Evolutionary conservation across 2,888 invertebrate genomes (phyloP), one percentile per base, ranked within the genome.

Genomic region (Timema podura): DNA sequence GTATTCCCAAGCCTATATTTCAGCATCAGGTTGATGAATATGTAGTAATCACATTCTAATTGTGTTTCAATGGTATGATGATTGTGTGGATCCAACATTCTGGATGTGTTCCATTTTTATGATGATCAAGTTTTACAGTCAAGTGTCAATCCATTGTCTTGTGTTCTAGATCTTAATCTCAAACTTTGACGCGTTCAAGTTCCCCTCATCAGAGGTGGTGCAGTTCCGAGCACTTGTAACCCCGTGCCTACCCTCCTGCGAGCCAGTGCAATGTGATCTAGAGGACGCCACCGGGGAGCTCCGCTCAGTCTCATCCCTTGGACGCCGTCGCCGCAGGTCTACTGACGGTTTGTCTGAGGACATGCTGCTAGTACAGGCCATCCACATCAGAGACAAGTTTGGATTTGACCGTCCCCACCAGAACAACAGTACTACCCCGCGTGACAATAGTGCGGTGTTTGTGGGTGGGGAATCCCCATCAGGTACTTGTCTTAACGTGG

Each of bases 221-320:
- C 96, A 96, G 80, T 96, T 96, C 89, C 89, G 95, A 74, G 96
- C 96, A n/a, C 82, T 96, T 78, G 95, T 96, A 54, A 95, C 95
- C 5, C 96, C 96, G 0, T 96, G 96, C 81, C 91, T 96, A 90
- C 95, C 95, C 45, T 87, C 90, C 61, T 96, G 96, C 81, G 94
- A 95, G 79, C 95, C 96, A 9, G 93, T 95, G 10, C 92, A 93
- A 79, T 96, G 95, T 80, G 92, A 94, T 77, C 88, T 91, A 76
- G 89, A 90, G 77, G 93, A 93, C 77, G 88, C 90, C 67, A 91
- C 91, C 71, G 94, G 94, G 73, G 92, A 93, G 78, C 86, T 92
- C 71, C 88, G 92, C 76, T 91, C 93, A 70, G 87, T 93, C 92
- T 79, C 81, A 66, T 82, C 83, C n/a, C 85, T 89, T 87, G 79